Base-by-base conservation (phyloP, 1,140 invertebrate genomes). In the Onthophagus taurus region DNA sequence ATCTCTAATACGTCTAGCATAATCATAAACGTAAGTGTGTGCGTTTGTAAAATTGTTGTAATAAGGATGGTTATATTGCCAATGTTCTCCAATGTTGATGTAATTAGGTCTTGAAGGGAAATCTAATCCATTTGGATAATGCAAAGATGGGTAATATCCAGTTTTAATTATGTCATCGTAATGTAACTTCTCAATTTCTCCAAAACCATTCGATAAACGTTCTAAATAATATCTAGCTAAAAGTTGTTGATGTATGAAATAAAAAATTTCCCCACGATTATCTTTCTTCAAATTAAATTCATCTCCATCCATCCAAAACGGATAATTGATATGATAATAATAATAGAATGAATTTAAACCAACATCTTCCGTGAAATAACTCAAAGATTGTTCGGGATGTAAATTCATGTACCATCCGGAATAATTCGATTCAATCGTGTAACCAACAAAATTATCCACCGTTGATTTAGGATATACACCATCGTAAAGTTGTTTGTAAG, bases 341-440 rank as follows among this genome's bases (percentile, higher is more conserved):
- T 75, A 77, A 60, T 85, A 82, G 52, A 76, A 79, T 1, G 73
- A 58, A 54, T 83, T 82, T n/a, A 85, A 65, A 45, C 75, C 76
- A 41, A 78, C 65, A 60, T 85, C 85, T 48, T 88, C 77, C 0
- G 79, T 79, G 68, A 78, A 87, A 59, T 88, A 87, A 14, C 70
- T 67, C 13, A 88, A 35, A 37, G 72, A 64, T 43, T 75, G 69
- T 55, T 66, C 60, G 8, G 57, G 64, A 35, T 69, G 44, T 73
- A 60, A 29, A 19, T 58, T 58, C 37, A 57, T 17, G 30, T 60
- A 52, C 24, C 47, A 71, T 1, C 70, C 60, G n/a, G 75, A 74
- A 47, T 72, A 70, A 52, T 78, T 78, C 42, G 65, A 67, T 20
- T 62, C 54, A 36, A 72, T 65, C 2, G 59, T 68, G 36, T 29